Conservation (phyloP, 2,888 invertebrate genomes). For the Galerucella nymphaeae region DNA sequence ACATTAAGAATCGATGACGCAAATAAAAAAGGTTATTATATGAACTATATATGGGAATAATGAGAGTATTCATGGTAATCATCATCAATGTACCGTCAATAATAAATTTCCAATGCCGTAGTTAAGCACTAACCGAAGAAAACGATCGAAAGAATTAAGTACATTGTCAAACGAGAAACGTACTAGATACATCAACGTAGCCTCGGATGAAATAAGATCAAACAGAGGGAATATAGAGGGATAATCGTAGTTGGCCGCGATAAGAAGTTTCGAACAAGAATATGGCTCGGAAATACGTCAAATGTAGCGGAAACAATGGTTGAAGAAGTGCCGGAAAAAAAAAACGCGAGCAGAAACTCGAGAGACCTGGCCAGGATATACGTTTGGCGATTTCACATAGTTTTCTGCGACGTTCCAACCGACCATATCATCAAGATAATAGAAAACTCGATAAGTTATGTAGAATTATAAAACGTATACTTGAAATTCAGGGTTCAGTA, state of each 20-base stretch:
- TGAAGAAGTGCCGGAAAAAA: slow-evolving; percentile 59
- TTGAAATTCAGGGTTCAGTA: too few relatives aligned
- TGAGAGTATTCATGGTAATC: slow-evolving; percentile 4
- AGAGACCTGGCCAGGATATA: slow-evolving; percentile 39
- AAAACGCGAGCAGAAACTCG: slow-evolving; percentile 12
- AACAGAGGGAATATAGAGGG: slow-evolving; percentile 53
- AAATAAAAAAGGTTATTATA: too few relatives aligned
- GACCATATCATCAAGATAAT: not conserved
- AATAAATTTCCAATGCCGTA: slow-evolving; percentile 18
- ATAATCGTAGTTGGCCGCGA: slow-evolving; percentile 62
- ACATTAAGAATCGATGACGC: too few relatives aligned
- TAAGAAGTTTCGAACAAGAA: slow-evolving; percentile 61
- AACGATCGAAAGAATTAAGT: slow-evolving; percentile 39
- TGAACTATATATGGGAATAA: not conserved
- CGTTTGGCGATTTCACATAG: slow-evolving; percentile 29
- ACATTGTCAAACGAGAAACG: slow-evolving; percentile 39
- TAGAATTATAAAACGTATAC: too few relatives aligned
- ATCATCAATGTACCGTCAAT: slow-evolving; percentile 7
- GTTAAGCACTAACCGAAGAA: slow-evolving; percentile 27
- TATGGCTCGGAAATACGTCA: slow-evolving; percentile 64
- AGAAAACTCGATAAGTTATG: not conserved
- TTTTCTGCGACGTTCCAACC: not conserved
- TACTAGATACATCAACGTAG: slow-evolving; percentile 39
- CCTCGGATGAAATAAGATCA: slow-evolving; percentile 50
- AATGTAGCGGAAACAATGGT: slow-evolving; percentile 65